Evolutionary conservation across 2,113 vertebrate species (phyloP).

Genomic region (Chlorodrepanis virens): DNA sequence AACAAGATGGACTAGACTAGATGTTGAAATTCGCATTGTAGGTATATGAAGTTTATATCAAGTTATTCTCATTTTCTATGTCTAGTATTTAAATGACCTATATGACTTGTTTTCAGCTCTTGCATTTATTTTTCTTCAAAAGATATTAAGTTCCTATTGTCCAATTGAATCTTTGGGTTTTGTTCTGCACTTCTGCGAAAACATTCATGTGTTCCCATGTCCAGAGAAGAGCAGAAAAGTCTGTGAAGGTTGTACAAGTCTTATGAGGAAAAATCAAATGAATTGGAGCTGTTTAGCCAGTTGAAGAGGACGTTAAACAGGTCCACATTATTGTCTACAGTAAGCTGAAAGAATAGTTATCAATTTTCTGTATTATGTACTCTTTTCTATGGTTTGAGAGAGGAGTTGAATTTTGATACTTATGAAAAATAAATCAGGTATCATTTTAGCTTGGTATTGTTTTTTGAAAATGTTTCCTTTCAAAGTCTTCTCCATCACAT

Average conservation of each 20-base stretch:
- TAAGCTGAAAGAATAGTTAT: neutral
- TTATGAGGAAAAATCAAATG: neutral
- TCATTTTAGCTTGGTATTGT: neutral
- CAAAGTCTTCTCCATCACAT: neutral
- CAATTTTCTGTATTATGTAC: neutral
- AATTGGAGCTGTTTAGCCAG: neutral
- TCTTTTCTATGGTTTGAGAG: neutral
- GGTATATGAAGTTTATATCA: neutral
- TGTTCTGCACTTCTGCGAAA: neutral
- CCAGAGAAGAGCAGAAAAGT: neutral
- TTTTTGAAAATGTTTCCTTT: neutral
- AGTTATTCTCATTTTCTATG: neutral
- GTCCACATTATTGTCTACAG: neutral
- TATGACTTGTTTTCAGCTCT: neutral
- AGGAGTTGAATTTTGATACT: neutral
- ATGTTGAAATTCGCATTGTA: neutral
- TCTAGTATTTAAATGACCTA: neutral
- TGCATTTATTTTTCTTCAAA: neutral
- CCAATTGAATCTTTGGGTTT: neutral
- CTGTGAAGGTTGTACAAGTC: neutral
- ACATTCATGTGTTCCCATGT: neutral
- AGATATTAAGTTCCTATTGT: neutral
- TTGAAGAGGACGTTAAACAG: accelerated
- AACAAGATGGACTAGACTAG: neutral
- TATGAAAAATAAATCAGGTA: neutral